A percentile compares a stretch with the other conserved stretches of the same genome.
Evolutionary conservation across 1,140 invertebrate genomes (phyloP).

Genomic region (Calycopis cecrops): DNA sequence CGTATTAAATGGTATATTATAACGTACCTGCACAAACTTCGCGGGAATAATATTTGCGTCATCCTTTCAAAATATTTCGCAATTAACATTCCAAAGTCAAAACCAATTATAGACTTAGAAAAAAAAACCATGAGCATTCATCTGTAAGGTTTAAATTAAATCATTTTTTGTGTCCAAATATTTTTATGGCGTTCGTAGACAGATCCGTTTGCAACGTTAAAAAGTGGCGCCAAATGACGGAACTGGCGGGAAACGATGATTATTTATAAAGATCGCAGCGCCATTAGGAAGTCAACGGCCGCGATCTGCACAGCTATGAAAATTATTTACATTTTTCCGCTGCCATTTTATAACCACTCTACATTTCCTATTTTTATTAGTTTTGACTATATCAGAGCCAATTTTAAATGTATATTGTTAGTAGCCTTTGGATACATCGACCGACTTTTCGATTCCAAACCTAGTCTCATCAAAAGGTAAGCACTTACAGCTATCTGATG

Average conservation of each 20-base stretch:
- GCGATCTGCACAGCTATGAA: conserved; percentile 39
- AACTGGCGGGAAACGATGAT: conserved; percentile 33
- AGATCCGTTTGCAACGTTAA: conserved; percentile 39
- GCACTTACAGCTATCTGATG: too few species aligned
- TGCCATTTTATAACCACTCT: conserved; percentile 19
- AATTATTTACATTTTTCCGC: conserved; percentile 50
- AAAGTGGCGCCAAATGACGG: conserved; percentile 54
- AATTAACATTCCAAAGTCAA: conserved; percentile 18
- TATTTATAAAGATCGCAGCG: conserved; percentile 43
- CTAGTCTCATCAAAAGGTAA: too few species aligned
- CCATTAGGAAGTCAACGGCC: conserved; percentile 46
- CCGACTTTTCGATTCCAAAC: too few species aligned
- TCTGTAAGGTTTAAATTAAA: conserved; percentile 29
- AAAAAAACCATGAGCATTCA: conserved; percentile 7
- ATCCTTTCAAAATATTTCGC: conserved; percentile 15
- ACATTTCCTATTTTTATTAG: too few species aligned
- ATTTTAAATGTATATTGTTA: not conserved
- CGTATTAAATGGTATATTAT: too few species aligned
- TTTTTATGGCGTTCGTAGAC: conserved; percentile 28
- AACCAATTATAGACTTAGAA: conserved; percentile 13
- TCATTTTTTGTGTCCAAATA: conserved; percentile 28
- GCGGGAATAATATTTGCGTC: conserved; percentile 11
- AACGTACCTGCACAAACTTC: not conserved
- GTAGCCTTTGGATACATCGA: too few species aligned
- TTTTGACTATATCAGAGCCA: too few species aligned